Base-by-base conservation (phyloP, 1,140 invertebrate species). In the Heterodera schachtii region DNA sequence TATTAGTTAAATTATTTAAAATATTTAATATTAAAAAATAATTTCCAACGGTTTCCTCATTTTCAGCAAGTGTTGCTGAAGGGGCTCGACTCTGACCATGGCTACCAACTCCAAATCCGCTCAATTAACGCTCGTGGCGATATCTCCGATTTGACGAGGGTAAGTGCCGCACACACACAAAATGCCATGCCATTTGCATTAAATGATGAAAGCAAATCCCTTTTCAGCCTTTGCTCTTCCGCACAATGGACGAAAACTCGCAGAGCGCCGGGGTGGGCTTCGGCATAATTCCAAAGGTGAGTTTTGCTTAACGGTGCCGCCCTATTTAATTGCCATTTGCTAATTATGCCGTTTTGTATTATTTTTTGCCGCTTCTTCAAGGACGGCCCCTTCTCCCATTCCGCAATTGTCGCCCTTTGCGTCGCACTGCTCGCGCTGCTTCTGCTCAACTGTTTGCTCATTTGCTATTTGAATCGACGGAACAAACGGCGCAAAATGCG, bases 121-220 rank as follows among this genome's bases (percentile, higher is more conserved):
- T 79, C 88, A n/a, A 88, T 89, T 21, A 89, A 89, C 77, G 76
- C 75, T 11, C 84, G 84, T 49, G 87, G 85, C 19, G 78, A 81
- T 13, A 78, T 81, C 21, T 90, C 88, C 11, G 82, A 86, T 43
- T 83, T 87, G 8, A 83, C 87, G 13, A 64, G 66, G 57, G 83
- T 83, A 60, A 78, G 76, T 52, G 6, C 11, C 49, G 49, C 6
- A 52, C 11, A 52, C 49, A 52, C 11, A 31, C 49, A 52, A 52
- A 52, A 52, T 52, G 6, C 49, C 49, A 31, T 31, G 31, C 49
- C 49, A 52, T 52, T 52, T 31, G 31, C 31, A 31, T 31, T 31
- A 31, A 31, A 31, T 31, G 31, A 31, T 31, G 31, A 1, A 31
- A 31, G 31, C 31, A 31, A 31, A 31, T 31, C 31, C 31, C n/a